These are phyloP conservation scores for Epinotia brunnichana DNA, from an alignment of 2,888 invertebrate species.

Conservation along the genomic window DNA sequence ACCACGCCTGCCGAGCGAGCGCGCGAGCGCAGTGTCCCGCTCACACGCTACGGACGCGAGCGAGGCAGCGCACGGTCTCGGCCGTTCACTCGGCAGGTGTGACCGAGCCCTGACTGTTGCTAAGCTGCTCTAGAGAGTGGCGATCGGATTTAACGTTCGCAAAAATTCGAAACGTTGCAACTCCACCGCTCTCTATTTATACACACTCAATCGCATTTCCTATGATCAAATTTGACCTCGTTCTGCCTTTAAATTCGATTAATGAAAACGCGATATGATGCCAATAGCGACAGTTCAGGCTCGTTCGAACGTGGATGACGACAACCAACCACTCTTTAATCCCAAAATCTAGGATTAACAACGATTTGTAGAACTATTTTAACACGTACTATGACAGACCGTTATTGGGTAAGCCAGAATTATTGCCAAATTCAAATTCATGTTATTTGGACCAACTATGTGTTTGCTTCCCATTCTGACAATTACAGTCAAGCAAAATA, in stretches of 20 bases:
- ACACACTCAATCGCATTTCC: slow-evolving; percentile 51
- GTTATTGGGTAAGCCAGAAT: neutral
- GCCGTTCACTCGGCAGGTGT: slow-evolving; percentile 20
- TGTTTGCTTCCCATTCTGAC: too few relatives aligned
- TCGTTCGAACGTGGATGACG: slow-evolving; percentile 8
- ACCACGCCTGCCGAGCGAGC: slow-evolving; percentile 9
- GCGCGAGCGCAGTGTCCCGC: slow-evolving; percentile 1
- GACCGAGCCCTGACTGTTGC: slow-evolving; percentile 33
- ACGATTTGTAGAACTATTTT: neutral
- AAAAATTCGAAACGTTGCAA: slow-evolving; percentile 22
- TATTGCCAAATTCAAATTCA: neutral
- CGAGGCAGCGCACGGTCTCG: slow-evolving; percentile 3
- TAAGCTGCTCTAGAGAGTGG: slow-evolving; percentile 38
- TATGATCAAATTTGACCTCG: slow-evolving; percentile 44
- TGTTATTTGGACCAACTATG: neutral
- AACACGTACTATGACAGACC: neutral
- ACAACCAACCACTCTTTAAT: slow-evolving; percentile 7
- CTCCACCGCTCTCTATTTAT: slow-evolving; percentile 52
- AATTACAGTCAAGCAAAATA: neutral
- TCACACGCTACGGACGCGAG: slow-evolving; percentile 6
- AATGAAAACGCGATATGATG: slow-evolving; percentile 38
- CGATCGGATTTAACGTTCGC: slow-evolving; percentile 22
- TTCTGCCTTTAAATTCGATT: slow-evolving; percentile 29
- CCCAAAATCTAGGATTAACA: neutral
- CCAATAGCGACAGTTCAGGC: slow-evolving; percentile 38